Base-by-base conservation (phyloP, 2,797 vertebrate species). In the Hippoglossus hippoglossus region DNA sequence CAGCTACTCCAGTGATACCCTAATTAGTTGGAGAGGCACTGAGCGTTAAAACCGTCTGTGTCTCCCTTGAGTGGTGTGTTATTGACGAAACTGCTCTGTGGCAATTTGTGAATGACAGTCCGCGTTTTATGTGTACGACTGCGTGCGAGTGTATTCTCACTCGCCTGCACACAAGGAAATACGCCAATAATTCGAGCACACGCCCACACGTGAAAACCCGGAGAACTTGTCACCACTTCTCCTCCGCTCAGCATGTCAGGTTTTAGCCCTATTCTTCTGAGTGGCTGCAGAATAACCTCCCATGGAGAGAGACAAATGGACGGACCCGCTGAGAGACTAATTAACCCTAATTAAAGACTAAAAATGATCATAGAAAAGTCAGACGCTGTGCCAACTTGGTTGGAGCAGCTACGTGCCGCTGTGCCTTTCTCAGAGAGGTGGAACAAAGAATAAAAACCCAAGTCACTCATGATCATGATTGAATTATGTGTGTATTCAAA, bases 301-400 rank as follows among this genome's bases (percentile, higher is more conserved):
- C 62, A 47, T 59, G 70, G 82, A 83, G 80, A 65, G 63, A 60
- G 62, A 67, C 82, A 67, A 80, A 85, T 79, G 83, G 87, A 77
- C 80, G 8, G 73, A 73, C 63, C 69, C 81, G 79, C 73, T 54
- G 81, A 91, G 86, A 87, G 83, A 67, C 81, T 89, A 90, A 93
- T 93, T 91, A 91, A 89, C 82, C 77, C 76, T 87, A 92, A 94
- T 92, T 93, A 92, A 91, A 84, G 85, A 79, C 76, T 53, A 66
- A 71, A 83, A 87, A 86, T 83, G n/a, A 69, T 71, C 74, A 85
- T 46, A 79, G 82, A 78, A 73, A 77, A 69, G 64, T 55, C 57
- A 67, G 71, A 63, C 12, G 41, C 59, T 46, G 58, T 75, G 80
- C 70, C 84, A 79, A 60, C 69, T 81, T 85, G 83, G 56, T 51